Conservation (phyloP, 2,888 invertebrate species). For the Pachliopta kotzebuea region DNA sequence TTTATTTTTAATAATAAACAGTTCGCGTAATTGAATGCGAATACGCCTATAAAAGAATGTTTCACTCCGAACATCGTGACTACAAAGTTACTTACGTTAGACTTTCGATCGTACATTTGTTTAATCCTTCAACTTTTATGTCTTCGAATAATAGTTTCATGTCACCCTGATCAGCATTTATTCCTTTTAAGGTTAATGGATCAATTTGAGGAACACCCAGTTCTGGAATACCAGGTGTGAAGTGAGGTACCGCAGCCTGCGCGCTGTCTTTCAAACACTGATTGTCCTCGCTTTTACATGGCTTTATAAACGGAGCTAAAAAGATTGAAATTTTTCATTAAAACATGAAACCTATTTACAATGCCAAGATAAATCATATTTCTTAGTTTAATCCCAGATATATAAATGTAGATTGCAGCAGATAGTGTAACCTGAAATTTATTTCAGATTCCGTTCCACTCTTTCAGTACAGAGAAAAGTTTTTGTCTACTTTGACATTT, state of each 20-base stretch:
- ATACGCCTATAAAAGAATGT: too few relatives aligned
- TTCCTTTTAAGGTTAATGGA: constrained; percentile 38
- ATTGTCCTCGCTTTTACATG: constrained; percentile 39
- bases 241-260: constrained; percentile 33
- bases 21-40: too few relatives aligned
- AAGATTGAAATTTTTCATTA: background rate
- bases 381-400: too few relatives aligned
- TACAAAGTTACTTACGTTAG: constrained; percentile 40
- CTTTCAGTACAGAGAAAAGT: too few relatives aligned
- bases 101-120: constrained; percentile 37
- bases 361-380: too few relatives aligned
- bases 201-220: constrained; percentile 37
- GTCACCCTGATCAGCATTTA: constrained; percentile 35
- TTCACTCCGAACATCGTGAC: too few relatives aligned
- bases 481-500: too few relatives aligned
- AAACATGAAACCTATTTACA: too few relatives aligned
- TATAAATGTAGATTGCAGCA: too few relatives aligned
- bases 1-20: too few relatives aligned
- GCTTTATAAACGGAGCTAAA: constrained; percentile 42
- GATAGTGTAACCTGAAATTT: too few relatives aligned
- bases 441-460: too few relatives aligned
- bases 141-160: constrained; percentile 40
- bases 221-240: constrained; percentile 38
- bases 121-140: constrained; percentile 34
- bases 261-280: constrained; percentile 40